Evolutionary conservation across 1,140 invertebrate species (phyloP).

Genomic region (Oedothorax gibbosus): DNA sequence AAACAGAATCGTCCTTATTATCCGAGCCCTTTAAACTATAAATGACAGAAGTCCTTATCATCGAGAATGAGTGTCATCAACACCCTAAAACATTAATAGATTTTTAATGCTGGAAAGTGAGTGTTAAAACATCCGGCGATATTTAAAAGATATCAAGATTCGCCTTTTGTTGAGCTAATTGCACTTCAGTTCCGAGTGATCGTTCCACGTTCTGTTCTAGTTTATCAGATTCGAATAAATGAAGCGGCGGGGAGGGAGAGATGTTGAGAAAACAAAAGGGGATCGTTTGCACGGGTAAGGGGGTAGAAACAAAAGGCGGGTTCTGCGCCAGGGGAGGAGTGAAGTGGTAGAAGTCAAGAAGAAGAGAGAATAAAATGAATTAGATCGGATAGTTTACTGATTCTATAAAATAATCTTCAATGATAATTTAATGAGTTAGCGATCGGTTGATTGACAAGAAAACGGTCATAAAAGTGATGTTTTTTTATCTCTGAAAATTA

Average conservation of each 20-base stretch:
- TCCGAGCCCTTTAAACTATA: not conserved
- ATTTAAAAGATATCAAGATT: not conserved
- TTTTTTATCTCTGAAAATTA: too few species aligned
- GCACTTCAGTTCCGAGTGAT: slow-evolving; percentile 18
- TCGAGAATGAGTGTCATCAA: not conserved
- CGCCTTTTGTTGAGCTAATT: slow-evolving; percentile 49
- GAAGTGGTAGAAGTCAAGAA: not conserved
- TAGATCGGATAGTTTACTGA: too few species aligned
- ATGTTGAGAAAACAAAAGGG: slow-evolving; percentile 9
- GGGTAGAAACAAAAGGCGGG: slow-evolving; percentile 25
- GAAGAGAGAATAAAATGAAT: too few species aligned
- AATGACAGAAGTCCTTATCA: not conserved
- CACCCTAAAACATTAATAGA: slow-evolving; percentile 28
- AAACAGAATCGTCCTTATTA: too few species aligned
- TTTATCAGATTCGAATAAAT: slow-evolving; percentile 49
- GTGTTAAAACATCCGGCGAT: slow-evolving; percentile 36
- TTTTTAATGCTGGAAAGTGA: slow-evolving; percentile 31
- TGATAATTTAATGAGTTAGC: too few species aligned
- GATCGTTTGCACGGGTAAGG: slow-evolving; percentile 21
- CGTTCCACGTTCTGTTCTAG: not conserved
- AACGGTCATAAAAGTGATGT: too few species aligned
- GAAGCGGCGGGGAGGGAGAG: not conserved
- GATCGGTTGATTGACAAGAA: too few species aligned
- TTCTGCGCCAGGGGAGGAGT: not conserved
- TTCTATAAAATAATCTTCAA: too few species aligned